Evolutionary conservation across 2,797 vertebrate genomes (phyloP), one percentile per base, ranked within the genome.

Genomic region (Danionella dracula): DNA sequence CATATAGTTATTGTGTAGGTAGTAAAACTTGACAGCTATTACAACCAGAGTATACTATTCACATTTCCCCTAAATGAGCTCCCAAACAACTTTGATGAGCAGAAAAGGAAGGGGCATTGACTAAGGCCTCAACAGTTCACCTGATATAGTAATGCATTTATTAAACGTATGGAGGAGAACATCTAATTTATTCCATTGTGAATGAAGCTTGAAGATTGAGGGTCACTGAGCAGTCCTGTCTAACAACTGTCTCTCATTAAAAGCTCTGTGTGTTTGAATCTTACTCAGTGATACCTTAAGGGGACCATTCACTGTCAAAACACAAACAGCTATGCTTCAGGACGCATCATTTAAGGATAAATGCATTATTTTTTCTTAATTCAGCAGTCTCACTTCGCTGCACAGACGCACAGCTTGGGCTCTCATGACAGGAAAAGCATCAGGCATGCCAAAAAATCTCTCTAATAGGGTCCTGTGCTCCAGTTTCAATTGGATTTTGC

Each of bases 401-500:
- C 58, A 59, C 51, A 42, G 55, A 50, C 68, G 45, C 65, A 68
- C 34, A 61, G 40, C 40, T 53, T 40, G 50, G 53, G 69, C 68
- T 59, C 71, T 23, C 16, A 44, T 61, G 66, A 66, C 66, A 72
- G 48, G 16, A 55, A 72, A 72, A 67, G 42, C 66, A 70, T 72
- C 62, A 70, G 29, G 34, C 13, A 50, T 76, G 74, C 58, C 66
- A 71, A 44, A 70, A 76, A 61, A 61, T 62, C 48, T 19, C 57
- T 60, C 46, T 73, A 68, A 73, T 72, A 62, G 72, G 67, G 59
- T 74, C 71, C 71, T 70, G 59, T 68, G 71, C 72, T 73, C 67
- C 70, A 60, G 69, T 71, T 77, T 77, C 79, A 77, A 70, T 75
- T 73, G 76, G 72, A 76, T 75, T 76, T 76, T 74, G 75, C 74